Evolutionary conservation across 2,113 vertebrate species (phyloP), one percentile per base, ranked within the genome.

Genomic region (Casuarius casuarius): DNA sequence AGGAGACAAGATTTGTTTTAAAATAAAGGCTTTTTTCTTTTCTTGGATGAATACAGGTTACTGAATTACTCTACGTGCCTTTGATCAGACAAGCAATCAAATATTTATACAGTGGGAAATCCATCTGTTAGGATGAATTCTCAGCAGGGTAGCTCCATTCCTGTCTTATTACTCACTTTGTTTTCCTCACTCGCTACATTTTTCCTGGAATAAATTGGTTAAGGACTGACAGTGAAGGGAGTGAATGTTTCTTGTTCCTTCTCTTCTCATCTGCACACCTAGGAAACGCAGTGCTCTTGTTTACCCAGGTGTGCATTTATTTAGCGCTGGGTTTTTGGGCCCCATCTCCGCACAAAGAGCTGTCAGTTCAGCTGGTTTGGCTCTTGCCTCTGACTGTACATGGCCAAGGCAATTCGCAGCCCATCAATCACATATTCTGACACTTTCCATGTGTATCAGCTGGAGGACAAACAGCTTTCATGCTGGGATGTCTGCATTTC

Each of bases 401-500:
- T 12, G 66, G 66, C 29, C 46, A 48, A 51, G 72, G 77, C n/a
- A 56, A 84, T 9, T 48, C 81, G 89, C 76, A 86, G 76, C 81
- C 71, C 76, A 83, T 94, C 85, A 52, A 28, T 80, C 92, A 61
- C 46, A 20, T 31, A 0, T 56, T 33, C 86, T 92, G 89, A 62
- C 94, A 80, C 51, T 67, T 90, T 62, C 77, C 92, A 26, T 67
- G 62, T 90, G 82, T 17, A 25, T 92, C 62, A 92, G 92, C 73
- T 76, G 73, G 46, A 62, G 73, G 67, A 79, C n/a, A 92, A 92
- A 84, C 14, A 71, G 5, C 87, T 72, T n/a, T 58, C 89, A 83
- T 46, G 86, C 92, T 90, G 94, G 46, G 85, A 84, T 80, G 16
- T 33, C 73, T 15, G 18, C 28, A 62, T 94, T 95, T 94, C 51